Evolutionary conservation across 2,797 vertebrate species (phyloP).

Genomic region (Bovichtus diacanthus): DNA sequence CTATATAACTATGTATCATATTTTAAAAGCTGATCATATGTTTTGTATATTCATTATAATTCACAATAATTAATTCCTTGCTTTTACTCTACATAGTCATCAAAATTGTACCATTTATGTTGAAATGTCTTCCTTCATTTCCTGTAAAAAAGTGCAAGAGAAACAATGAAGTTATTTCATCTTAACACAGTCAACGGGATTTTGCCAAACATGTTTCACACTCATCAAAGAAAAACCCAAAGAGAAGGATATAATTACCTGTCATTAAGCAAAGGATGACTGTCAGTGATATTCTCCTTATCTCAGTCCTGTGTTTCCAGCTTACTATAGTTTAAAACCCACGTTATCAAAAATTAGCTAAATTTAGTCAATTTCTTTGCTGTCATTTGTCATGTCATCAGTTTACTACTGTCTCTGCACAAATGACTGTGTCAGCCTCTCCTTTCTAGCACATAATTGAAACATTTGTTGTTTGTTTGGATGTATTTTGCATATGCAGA

Average conservation of each 20-base stretch:
- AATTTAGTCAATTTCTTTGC: not conserved
- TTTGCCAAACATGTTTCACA: not conserved
- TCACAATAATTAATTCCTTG: no score
- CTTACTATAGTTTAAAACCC: not conserved
- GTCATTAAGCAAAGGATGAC: slow-evolving; percentile 22
- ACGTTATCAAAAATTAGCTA: not conserved
- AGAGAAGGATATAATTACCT: slow-evolving; percentile 34
- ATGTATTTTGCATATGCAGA: not conserved
- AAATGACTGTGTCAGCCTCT: not conserved
- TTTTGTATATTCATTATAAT: not conserved
- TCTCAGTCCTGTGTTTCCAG: slow-evolving; percentile 1
- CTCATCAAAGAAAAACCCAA: not conserved
- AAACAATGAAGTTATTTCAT: not conserved
- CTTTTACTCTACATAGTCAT: no score
- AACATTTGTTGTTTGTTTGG: slow-evolving; percentile 47
- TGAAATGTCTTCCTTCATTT: rapidly evolving
- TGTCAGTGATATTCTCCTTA: slow-evolving; percentile 20
- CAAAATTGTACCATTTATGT: slow-evolving; percentile 11
- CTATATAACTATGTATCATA: not conserved
- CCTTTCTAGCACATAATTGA: not conserved
- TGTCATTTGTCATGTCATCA: not conserved
- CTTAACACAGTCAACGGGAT: not conserved
- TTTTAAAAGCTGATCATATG: not conserved
- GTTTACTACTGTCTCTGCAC: not conserved
- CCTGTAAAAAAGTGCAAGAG: not conserved